A percentile compares a stretch with the other conserved stretches of the same genome.
Conservation (phyloP, 2,113 vertebrate species). For the Sceloporus tristichus region DNA sequence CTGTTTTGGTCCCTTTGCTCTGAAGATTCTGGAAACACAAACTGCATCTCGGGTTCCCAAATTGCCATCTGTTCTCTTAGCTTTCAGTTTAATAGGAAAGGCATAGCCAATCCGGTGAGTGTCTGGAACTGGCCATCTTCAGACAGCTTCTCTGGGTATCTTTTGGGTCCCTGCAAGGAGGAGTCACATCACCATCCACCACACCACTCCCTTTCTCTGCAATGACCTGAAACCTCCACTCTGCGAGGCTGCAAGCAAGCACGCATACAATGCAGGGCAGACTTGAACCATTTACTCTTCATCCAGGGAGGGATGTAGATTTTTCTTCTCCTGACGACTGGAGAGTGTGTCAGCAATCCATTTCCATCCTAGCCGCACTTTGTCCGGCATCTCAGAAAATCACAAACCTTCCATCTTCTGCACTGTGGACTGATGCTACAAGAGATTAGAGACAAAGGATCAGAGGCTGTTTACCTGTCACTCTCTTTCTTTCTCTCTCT, state of each 20-base stretch:
- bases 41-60: background rate
- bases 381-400: constrained; percentile 65
- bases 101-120: constrained; percentile 70
- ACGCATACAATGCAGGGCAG: constrained; percentile 75
- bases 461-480: constrained; percentile 49
- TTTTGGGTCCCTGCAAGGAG: constrained; percentile 48
- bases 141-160: constrained; percentile 62
- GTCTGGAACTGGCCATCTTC: constrained; percentile 51
- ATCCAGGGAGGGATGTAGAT: constrained; percentile 78
- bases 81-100: constrained; percentile 24
- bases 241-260: constrained; percentile 73
- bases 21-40: background rate
- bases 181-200: constrained; percentile 20
- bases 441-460: constrained; percentile 52
- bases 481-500: constrained; percentile 48
- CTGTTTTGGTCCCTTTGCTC: background rate
- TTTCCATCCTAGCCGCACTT: constrained; percentile 78
- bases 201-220: constrained; percentile 68
- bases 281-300: constrained; percentile 81
- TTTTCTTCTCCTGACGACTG: constrained; percentile 78
- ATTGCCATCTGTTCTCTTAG: constrained; percentile 17
- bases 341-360: constrained; percentile 77
- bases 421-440: constrained; percentile 63
- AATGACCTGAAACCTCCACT: constrained; percentile 78
- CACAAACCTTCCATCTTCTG: constrained; percentile 66